Base-by-base conservation (phyloP, 92 coral and sea anemone species). In the Diadumene lineata region DNA sequence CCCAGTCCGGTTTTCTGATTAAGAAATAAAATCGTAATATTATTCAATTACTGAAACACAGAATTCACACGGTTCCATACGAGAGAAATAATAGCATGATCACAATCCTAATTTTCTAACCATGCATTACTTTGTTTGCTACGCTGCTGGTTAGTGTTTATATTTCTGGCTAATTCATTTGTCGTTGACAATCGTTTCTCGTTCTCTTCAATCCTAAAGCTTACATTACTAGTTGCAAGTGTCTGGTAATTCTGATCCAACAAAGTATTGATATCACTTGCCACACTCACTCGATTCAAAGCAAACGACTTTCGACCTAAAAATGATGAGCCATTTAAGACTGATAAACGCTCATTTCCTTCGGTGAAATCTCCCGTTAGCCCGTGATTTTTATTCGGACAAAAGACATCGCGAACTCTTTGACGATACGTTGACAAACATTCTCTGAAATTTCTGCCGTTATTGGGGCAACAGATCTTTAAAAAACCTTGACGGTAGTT, bases 401-500 rank as follows among this genome's bases (percentile, higher is more conserved):
- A n/a, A n/a, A n/a, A n/a, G n/a, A n/a, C n/a, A n/a, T n/a, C n/a
- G n/a, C n/a, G n/a, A n/a, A n/a, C n/a, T n/a, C n/a, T n/a, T n/a
- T n/a, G n/a, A n/a, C n/a, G n/a, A n/a, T n/a, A n/a, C n/a, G n/a
- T n/a, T n/a, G n/a, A n/a, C n/a, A n/a, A n/a, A n/a, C n/a, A n/a
- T n/a, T n/a, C n/a, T n/a, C n/a, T n/a, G n/a, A n/a, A n/a, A n/a
- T n/a, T n/a, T n/a, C n/a, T n/a, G n/a, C 13, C 60, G 10, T 15
- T 21, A 21, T 53, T 53, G 4, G 19, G 60, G 2, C 24, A 23
- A 21, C 60, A 53, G 60, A 74, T 74, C 43, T 70, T 76, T 33
- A 64, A 70, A 27, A 90, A 83, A 34, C 96, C 92, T 48, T 80
- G 73, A 44, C 86, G 56, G 29, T 90, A 90, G 30, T 90, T 90